Conservation (phyloP, 1,140 invertebrate species). For the Oppia nitens region DNA sequence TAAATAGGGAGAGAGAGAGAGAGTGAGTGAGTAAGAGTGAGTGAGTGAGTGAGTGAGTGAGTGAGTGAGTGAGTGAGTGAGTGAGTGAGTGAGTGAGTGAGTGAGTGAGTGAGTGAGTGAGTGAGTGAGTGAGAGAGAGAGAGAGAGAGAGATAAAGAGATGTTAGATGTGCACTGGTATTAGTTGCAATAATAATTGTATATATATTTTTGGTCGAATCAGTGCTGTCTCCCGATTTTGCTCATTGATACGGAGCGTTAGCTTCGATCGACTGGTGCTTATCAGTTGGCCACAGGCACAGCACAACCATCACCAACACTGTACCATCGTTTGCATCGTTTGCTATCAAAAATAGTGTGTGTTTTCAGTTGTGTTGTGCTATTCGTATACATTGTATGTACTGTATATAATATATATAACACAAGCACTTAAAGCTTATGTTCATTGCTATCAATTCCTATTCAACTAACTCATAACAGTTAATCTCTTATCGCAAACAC, state of each 20-base stretch:
- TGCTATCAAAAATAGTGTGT: background rate
- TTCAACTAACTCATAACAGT: background rate
- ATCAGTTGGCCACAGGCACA: slow-evolving; percentile 2
- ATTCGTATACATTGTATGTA: too few species aligned
- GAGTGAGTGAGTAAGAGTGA: background rate
- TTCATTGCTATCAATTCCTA: background rate
- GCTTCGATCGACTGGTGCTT: slow-evolving; percentile 1
- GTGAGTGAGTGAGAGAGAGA: background rate
- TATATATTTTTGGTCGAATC: background rate
- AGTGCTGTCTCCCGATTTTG: background rate
- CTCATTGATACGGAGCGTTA: background rate
- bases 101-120: background rate
- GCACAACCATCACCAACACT: background rate
- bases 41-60: background rate
- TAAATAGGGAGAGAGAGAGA: too few species aligned
- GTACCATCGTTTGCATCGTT: too few species aligned
- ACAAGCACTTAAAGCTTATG: background rate
- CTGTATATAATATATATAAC: background rate
- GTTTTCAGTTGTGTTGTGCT: too few species aligned
- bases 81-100: background rate
- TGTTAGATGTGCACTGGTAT: background rate
- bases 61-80: background rate
- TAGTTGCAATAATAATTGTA: background rate
- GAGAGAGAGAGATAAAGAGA: background rate
- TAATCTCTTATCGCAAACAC: background rate